Percentiles rank a stretch among this genome's conserved stretches.
Evolutionary conservation across 2,888 invertebrate species (phyloP).

Genomic region (Epirrhoe alternata): DNA sequence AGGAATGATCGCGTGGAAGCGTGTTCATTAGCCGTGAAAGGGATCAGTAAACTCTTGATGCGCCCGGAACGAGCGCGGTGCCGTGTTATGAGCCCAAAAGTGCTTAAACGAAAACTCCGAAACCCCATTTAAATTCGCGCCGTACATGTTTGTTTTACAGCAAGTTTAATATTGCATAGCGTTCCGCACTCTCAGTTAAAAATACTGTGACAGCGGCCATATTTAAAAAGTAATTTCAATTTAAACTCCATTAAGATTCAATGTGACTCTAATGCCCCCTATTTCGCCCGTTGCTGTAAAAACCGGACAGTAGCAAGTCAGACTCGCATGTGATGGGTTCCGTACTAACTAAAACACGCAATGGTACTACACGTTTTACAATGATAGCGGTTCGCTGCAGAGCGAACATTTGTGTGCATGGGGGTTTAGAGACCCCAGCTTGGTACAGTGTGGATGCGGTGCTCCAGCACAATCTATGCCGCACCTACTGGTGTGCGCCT

Average conservation of each 20-base stretch:
- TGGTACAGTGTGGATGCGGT: too few relatives aligned
- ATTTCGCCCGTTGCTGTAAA: conserved; percentile 5
- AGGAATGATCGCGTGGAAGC: neutral
- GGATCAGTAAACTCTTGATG: conserved; percentile 1
- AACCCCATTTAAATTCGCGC: conserved; percentile 21
- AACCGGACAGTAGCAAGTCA: too few relatives aligned
- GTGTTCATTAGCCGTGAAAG: conserved; percentile 1
- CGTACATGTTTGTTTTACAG: conserved; percentile 17
- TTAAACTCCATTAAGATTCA: conserved; percentile 30
- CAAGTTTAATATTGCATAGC: conserved; percentile 22
- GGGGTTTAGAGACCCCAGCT: too few relatives aligned
- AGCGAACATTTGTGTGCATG: too few relatives aligned
- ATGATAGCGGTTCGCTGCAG: too few relatives aligned
- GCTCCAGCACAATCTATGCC: too few relatives aligned
- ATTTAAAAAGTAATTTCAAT: conserved; percentile 32
- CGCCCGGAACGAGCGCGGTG: neutral
- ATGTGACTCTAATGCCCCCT: conserved; percentile 13
- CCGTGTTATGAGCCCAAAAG: conserved; percentile 13
- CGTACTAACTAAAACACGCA: too few relatives aligned
- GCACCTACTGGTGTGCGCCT: too few relatives aligned
- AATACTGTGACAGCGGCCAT: conserved; percentile 25
- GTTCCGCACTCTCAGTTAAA: conserved; percentile 15
- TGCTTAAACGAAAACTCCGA: conserved; percentile 21
- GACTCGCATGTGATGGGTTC: too few relatives aligned
- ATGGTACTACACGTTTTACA: too few relatives aligned